Evolutionary conservation across 2,797 vertebrate genomes (phyloP), one percentile per base, ranked within the genome.

Genomic region (Anableps anableps): DNA sequence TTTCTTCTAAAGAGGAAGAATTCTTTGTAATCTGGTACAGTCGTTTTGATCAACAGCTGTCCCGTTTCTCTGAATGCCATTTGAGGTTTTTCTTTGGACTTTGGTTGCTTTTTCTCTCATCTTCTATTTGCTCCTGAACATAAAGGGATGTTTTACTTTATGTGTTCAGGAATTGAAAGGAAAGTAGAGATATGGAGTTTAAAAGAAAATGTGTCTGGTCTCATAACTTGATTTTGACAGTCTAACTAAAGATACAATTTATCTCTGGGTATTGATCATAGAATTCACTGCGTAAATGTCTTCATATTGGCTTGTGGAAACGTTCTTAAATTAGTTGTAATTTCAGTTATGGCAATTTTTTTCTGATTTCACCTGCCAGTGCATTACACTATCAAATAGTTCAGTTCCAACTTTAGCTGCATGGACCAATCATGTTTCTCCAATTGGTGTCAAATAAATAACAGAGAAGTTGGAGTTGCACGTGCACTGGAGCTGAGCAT

Each of bases 401-500:
- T 66, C 66, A 43, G 21, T 43, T n/a, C 23, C 21, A 68, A 43
- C 23, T 70, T 45, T 45, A n/a, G 23, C n/a, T 55, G 10, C 16
- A 45, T 0, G 19, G 23, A 43, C 2, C 34, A n/a, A 16, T 50
- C 31, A 19, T 17, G 34, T 36, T 78, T 79, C 55, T 31, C 11
- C 38, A 70, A 72, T 10, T 36, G 55, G 43, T 80, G 86, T 74
- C 41, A 31, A 55, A 53, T 76, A 45, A 80, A 86, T 77, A 43
- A 36, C 62, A 16, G 70, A 43, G 58, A n/a, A 29, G 31, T 23
- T 21, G 48, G 47, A 84, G 77, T 47, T 74, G 72, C 77, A 55
- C 68, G 74, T 64, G 26, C 14, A 31, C 79, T 45, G 45, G 55
- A 76, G 51, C 55, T 88, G 86, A 85, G 82, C 78, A 70, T 90